Base-by-base conservation (phyloP, 2,888 invertebrate genomes). In the Ashinkailepas kermadecensis region DNA sequence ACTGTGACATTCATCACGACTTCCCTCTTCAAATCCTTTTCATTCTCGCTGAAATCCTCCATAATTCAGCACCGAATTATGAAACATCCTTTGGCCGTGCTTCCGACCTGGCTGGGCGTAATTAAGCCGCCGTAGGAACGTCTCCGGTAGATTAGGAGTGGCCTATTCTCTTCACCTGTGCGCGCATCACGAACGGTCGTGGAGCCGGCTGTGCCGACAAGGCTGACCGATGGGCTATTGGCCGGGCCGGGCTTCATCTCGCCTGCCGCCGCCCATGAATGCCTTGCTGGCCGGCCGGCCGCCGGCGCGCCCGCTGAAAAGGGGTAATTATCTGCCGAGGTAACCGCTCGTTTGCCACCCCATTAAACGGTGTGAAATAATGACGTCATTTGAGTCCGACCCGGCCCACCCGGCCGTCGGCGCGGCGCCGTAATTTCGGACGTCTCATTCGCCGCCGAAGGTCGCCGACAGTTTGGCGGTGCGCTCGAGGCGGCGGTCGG, bases 301-400 rank as follows among this genome's bases (percentile, higher is more conserved):
- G 10, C n/a, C 70, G 8, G 15, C 15, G 2, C 21, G 59, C 59
- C 74, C 21, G 18, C 21, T 56, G 54, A 21, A 54, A 56, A n/a
- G 10, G 11, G 74, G 74, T 56, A 74, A 74, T 74, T 74, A 74
- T 74, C 54, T 54, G 54, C 54, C 74, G 54, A 12, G 56, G 74
- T 74, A 74, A 74, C 74, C 74, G 74, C 74, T 74, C 74, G 74
- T 74, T 74, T 74, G 74, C 74, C 74, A 74, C 74, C 74, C 56
- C 74, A 74, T 74, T 74, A 74, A 74, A 74, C 56, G 74, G 74
- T 56, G 74, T 56, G 54, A 74, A 56, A 74, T 74, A 56, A 18
- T 74, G 74, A 74, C 74, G 74, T 74, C 74, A 74, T n/a, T 56
- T 10, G 59, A 59, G 7, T 39, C 13, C 21, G 64, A n/a, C 64